Base-by-base conservation (phyloP, 2,797 vertebrate genomes). In the Pangasius macronema region DNA sequence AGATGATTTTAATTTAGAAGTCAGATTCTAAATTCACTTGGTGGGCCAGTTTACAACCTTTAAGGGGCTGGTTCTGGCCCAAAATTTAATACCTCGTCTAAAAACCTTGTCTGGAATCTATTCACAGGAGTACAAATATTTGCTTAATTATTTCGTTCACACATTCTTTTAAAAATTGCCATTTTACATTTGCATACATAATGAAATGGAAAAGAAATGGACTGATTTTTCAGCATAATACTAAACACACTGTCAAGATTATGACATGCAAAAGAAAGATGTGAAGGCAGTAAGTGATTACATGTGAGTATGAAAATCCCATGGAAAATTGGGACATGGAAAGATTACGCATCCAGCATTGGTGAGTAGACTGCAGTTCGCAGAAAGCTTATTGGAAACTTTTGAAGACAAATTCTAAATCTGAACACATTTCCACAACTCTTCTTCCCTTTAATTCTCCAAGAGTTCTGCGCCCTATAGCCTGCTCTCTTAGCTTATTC, bases 241-340 rank as follows among this genome's bases (percentile, higher is more conserved):
- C 42, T 20, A 84, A 49, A 51, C 75, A 61, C 65, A 80, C 53
- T 79, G 27, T 36, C 22, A 39, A 76, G 57, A 51, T 42, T n/a
- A 30, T 77, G 36, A 42, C 72, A 76, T 67, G 72, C 82, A 77
- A 46, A 83, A 30, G 59, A 70, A 77, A 83, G 36, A 83, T 87
- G 59, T 79, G 46, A 87, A 84, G 61, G 46, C 49, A 79, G 49
- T 53, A 79, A 68, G 4, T 59, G 72, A 87, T 70, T 80, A 57
- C 75, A 73, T 72, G 65, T 55, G 67, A 72, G 75, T 67, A 82
- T 65, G 39, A 84, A 46, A 79, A 51, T 68, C 59, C 51, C 72
- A 68, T 84, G 81, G 81, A 83, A 83, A 87, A 76, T 61, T 82
- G 85, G 20, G 18, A 82, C 76, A 79, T 57, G 72, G 46, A 84